Conservation (phyloP, 2,888 invertebrate genomes). For the Microctonus hyperodae region DNA sequence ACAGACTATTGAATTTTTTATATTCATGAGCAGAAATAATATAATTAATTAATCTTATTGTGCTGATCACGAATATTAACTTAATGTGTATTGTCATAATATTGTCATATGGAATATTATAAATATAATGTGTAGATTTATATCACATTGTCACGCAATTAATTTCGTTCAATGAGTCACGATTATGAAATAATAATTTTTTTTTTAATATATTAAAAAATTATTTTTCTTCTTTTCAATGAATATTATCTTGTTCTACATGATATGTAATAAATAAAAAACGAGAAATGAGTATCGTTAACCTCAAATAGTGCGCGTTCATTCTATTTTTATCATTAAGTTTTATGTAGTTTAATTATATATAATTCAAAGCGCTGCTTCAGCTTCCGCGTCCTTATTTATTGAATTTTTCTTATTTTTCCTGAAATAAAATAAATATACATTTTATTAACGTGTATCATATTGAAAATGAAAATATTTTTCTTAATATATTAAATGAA, state of each 20-base stretch:
- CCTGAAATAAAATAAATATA: not conserved
- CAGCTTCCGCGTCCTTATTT: not conserved
- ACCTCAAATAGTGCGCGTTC: conserved; percentile 18
- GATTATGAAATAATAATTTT: not conserved
- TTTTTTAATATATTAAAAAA: not conserved
- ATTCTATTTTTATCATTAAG: conserved; percentile 3
- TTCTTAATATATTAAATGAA: too few species aligned
- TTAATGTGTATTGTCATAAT: not conserved
- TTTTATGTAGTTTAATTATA: not conserved
- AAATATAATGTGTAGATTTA: not conserved
- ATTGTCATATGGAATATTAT: not conserved
- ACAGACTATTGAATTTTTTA: conserved; percentile 26
- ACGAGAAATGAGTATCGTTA: conserved; percentile 47
- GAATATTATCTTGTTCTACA: conserved; percentile 11
- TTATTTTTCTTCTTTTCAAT: not conserved
- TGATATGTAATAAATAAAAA: conserved; percentile 41
- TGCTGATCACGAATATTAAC: not conserved
- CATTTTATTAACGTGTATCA: not conserved
- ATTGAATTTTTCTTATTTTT: not conserved
- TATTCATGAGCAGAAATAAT: not conserved
- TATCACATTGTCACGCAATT: not conserved
- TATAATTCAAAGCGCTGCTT: not conserved
- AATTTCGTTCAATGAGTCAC: not conserved
- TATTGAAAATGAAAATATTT: too few species aligned
- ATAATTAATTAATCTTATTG: not conserved